These are phyloP conservation scores for Aepyceros melampus DNA, from an alignment of 2,113 vertebrate genomes.

Conservation along the genomic window DNA sequence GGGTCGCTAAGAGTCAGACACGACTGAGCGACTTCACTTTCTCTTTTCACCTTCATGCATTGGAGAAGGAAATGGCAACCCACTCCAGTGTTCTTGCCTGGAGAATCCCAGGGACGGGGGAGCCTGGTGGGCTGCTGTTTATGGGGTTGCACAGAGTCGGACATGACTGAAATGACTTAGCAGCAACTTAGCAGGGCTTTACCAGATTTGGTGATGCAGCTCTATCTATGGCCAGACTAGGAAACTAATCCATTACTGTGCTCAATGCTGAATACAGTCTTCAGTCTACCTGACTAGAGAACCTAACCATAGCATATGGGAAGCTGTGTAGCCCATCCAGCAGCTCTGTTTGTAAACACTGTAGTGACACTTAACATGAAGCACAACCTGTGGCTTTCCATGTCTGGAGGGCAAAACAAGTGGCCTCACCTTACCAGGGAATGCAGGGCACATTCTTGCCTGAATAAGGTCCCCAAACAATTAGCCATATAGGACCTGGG, in stretches of 20 bases:
- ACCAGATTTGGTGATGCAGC: not conserved
- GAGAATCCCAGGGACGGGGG: too few relatives aligned
- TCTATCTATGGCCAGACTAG: not conserved
- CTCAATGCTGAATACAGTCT: not conserved
- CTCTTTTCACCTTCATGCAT: too few relatives aligned
- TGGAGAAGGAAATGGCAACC: too few relatives aligned
- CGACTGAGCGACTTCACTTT: too few relatives aligned
- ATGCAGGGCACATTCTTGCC: not conserved
- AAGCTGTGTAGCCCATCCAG: not conserved
- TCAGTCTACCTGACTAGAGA: not conserved
- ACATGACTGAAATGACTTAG: too few relatives aligned
- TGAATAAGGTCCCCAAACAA: not conserved
- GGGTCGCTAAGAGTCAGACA: too few relatives aligned
- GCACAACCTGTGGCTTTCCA: not conserved
- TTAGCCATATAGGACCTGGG: not conserved
- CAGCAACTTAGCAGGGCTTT: not conserved
- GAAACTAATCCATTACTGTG: not conserved
- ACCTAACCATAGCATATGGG: not conserved
- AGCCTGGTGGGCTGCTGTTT: too few relatives aligned
- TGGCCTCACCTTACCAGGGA: too few relatives aligned
- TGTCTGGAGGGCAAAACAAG: not conserved
- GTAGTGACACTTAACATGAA: not conserved
- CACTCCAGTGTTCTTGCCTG: too few relatives aligned
- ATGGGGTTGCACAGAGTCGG: too few relatives aligned
- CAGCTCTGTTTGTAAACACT: not conserved